Base-by-base conservation (phyloP, 2,888 invertebrate species). In the Quadroppia sp. region DNA sequence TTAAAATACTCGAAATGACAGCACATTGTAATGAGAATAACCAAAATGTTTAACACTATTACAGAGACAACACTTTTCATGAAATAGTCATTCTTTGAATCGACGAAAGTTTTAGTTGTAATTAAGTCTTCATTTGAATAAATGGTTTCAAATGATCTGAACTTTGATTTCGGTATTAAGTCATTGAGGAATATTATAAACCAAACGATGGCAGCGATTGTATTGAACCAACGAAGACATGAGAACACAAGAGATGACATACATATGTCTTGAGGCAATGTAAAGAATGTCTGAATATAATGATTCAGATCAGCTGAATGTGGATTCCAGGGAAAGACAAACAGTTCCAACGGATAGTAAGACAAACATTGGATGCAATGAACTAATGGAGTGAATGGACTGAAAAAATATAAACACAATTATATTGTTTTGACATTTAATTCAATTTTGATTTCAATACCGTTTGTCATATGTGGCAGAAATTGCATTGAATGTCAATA, bases 1-100 rank as follows among this genome's bases (percentile, higher is more conserved):
- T 67, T 42, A 23, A 67, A 67, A 67, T 42, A 67, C 23, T 67
- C 42, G 20, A 42, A 67, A 23, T 42, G 25, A 67, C 67, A 67
- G 40, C 67, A 67, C 6, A 67, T 17, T 23, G 15, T 67, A 23
- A 67, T 36, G 11, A 67, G n/a, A 67, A 67, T 25, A 13, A 67
- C 15, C 23, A 67, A 13, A 23, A 67, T 20, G 11, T 42, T 20
- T 40, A 67, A 20, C 40, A 40, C 20, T 40, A n/a, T 23, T 1
- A n/a, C 40, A 4, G 42, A 3, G 9, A 67, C 40, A 7, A 42
- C 15, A n/a, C 40, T 67, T 20, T 67, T 42, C n/a, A 67, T 11
- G 6, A n/a, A 53, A 53, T 53, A 25, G 7, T 23, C 1, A 15
- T 45, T 6, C 61, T 67, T 42, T 42, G 23, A 67, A 36, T 67